These are phyloP conservation scores for Zootermopsis nevadensis DNA, from an alignment of 2,888 invertebrate species.

Conservation along the genomic window DNA sequence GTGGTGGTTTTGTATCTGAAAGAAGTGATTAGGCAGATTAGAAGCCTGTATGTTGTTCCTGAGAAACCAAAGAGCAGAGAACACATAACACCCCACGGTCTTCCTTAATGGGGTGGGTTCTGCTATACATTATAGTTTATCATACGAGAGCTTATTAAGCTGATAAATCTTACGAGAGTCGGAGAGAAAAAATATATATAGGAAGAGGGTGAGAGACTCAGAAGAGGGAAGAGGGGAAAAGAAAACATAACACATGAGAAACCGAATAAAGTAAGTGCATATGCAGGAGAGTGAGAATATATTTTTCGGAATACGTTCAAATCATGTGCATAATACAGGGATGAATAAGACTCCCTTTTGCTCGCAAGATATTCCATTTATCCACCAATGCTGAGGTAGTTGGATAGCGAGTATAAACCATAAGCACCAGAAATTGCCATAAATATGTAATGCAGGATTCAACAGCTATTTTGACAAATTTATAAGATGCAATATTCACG, in stretches of 20 bases:
- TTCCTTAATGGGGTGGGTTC: slow-evolving; percentile 41
- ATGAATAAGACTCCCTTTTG: too few species aligned
- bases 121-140: slow-evolving; percentile 51
- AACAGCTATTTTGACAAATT: too few species aligned
- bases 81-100: slow-evolving; percentile 12
- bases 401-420: too few species aligned
- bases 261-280: background rate
- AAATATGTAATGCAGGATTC: too few species aligned
- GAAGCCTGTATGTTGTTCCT: background rate
- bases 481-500: too few species aligned
- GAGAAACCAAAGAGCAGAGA: slow-evolving; percentile 35
- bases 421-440: too few species aligned
- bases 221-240: background rate
- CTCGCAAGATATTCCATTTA: too few species aligned
- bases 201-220: background rate
- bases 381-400: too few species aligned
- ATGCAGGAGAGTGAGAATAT: too few species aligned
- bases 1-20: too few species aligned
- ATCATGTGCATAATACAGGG: too few species aligned
- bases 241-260: background rate
- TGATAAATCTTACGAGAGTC: slow-evolving; percentile 47
- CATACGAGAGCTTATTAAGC: slow-evolving; percentile 48
- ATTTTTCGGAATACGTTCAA: too few species aligned
- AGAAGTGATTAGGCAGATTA: slow-evolving; percentile 24
- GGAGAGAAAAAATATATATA: slow-evolving; percentile 20